Percentiles rank a stretch among this genome's conserved stretches.
Evolutionary conservation across 2,888 invertebrate genomes (phyloP).

Genomic region (Drosophila mimetica): DNA sequence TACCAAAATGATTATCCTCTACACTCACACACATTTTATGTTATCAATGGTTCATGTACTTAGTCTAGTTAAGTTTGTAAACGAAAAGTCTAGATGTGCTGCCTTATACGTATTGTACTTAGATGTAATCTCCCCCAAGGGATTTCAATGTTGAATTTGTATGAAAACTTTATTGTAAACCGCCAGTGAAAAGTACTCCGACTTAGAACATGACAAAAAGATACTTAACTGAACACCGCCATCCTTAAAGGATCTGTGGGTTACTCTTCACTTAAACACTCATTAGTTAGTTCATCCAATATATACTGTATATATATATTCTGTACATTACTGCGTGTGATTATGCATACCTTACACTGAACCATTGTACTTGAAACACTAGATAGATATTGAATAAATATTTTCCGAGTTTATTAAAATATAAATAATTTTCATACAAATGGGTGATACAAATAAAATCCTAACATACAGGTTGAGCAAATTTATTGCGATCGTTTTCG

Average conservation of each 20-base stretch:
- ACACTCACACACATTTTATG: constrained; percentile 7
- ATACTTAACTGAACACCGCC: constrained; percentile 14
- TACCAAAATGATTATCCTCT: constrained; percentile 43
- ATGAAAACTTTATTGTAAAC: neutral
- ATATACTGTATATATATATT: constrained; percentile 26
- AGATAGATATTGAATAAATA: constrained; percentile 26
- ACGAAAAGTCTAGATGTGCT: constrained; percentile 46
- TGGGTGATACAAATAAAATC: constrained; percentile 5
- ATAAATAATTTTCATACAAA: constrained; percentile 39
- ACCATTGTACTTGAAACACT: constrained; percentile 44
- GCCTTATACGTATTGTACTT: constrained; percentile 61
- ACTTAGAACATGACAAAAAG: constrained; percentile 27
- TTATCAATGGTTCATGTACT: constrained; percentile 36
- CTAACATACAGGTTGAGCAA: neutral
- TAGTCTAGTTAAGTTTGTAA: constrained; percentile 37
- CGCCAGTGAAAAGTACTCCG: constrained; percentile 14
- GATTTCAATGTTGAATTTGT: constrained; percentile 11
- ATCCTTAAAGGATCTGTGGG: constrained; percentile 1
- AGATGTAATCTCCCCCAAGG: constrained; percentile 22
- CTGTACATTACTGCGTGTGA: constrained; percentile 4
- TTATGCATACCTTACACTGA: constrained; percentile 1
- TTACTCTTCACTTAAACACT: neutral
- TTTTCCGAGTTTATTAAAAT: constrained; percentile 53
- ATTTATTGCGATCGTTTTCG: neutral
- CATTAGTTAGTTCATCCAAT: constrained; percentile 20